A percentile compares a stretch with the other conserved stretches of the same genome.
Conservation (phyloP, 2,113 vertebrate species). For the Naja naja region DNA sequence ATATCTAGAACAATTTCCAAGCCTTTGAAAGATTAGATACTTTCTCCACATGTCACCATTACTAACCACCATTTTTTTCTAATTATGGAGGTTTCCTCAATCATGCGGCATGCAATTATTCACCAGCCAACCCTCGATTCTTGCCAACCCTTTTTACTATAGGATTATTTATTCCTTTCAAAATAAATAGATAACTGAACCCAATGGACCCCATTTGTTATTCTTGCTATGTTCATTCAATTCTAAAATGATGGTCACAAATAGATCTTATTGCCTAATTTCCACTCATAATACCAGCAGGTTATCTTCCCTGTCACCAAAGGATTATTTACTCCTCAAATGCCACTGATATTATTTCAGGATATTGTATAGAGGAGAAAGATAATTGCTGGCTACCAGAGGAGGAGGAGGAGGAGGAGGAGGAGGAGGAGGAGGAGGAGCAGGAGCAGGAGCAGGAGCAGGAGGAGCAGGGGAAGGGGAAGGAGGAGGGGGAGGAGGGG, state of each 20-base stretch:
- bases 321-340: neutral
- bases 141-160: neutral
- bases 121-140: neutral
- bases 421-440: neutral
- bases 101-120: too few species aligned
- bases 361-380: neutral
- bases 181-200: neutral
- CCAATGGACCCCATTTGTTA: neutral
- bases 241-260: neutral
- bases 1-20: neutral
- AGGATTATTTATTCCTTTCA: neutral
- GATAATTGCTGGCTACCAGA: neutral
- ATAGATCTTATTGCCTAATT: neutral
- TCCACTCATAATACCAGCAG: neutral
- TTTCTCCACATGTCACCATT: neutral
- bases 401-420: neutral
- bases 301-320: neutral
- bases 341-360: neutral
- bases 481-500: neutral
- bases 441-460: neutral
- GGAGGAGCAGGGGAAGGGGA: neutral
- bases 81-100: neutral
- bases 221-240: neutral
- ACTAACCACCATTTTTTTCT: neutral
- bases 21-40: neutral